Evolutionary conservation across 2,888 invertebrate species (phyloP).

Genomic region (Lepas anatifera): DNA sequence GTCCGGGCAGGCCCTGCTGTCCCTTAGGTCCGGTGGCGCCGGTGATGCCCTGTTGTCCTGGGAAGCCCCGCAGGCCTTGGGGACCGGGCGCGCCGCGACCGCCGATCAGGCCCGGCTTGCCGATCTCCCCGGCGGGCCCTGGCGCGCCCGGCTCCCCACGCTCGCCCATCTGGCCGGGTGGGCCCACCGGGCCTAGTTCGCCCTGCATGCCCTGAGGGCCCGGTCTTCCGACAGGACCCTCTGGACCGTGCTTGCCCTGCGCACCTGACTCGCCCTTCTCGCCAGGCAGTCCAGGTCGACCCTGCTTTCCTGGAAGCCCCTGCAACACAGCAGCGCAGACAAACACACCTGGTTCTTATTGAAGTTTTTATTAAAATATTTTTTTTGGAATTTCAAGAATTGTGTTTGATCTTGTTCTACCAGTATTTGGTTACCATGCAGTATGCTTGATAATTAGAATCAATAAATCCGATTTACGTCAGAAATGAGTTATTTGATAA

Average conservation of each 20-base stretch:
- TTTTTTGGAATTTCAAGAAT: too few relatives aligned
- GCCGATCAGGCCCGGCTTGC: conserved; percentile 59
- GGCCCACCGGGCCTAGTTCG: conserved; percentile 57
- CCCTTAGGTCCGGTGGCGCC: conserved; percentile 61
- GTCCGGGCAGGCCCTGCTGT: conserved; percentile 55
- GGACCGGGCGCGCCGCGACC: conserved; percentile 57
- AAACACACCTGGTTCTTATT: too few relatives aligned
- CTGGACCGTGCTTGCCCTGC: conserved; percentile 54
- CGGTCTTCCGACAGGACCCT: conserved; percentile 59
- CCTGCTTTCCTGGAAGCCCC: conserved; percentile 56
- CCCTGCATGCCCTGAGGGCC: conserved; percentile 69
- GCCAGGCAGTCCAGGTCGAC: conserved; percentile 51
- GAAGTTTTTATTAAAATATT: too few relatives aligned
- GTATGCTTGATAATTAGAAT: too few relatives aligned
- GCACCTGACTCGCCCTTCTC: conserved; percentile 64
- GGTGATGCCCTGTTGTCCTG: conserved; percentile 51
- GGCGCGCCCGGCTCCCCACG: conserved; percentile 54
- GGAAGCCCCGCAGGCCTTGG: conserved; percentile 47
- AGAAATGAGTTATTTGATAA: too few relatives aligned
- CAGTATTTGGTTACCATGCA: too few relatives aligned
- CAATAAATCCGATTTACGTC: too few relatives aligned
- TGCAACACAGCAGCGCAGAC: conserved; percentile 24
- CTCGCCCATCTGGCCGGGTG: conserved; percentile 69
- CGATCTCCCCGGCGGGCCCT: conserved; percentile 48
- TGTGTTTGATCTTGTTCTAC: too few relatives aligned